Base-by-base conservation (phyloP, 2,113 vertebrate species). In the Albula goreensis region DNA sequence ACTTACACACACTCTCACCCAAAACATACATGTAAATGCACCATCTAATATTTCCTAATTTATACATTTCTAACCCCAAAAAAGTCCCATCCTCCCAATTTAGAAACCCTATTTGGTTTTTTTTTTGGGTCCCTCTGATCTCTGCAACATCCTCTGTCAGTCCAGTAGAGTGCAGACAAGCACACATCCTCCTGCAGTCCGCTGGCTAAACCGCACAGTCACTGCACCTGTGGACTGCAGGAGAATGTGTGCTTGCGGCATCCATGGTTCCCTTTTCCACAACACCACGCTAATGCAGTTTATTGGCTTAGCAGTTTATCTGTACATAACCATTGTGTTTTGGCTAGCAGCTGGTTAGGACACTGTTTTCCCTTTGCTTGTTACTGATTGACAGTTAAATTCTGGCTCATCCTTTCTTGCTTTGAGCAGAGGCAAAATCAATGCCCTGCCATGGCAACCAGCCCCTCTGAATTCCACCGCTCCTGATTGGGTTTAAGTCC, bases 401-500 rank as follows among this genome's bases (percentile, higher is more conserved):
- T 74, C 6, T 31, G 70, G 22, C 70, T 74, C n/a, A 74, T 74
- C 9, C n/a, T 25, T 74, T 74, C n/a, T 41, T 74, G 70, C 60
- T 66, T 19, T 66, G 15, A 66, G 60, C 17, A 22, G 70, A 74
- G 70, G 22, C n/a, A 74, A 74, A 74, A 74, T 74, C 70, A 74
- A 74, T 74, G 70, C n/a, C n/a, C 70, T 74, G 22, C n/a, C n/a
- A 74, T 74, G 70, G 70, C n/a, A 74, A 74, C 70, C n/a, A n/a
- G 22, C 70, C n/a, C n/a, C 70, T 31, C 70, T 74, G n/a, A 74
- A 74, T 74, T 74, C 70, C 70, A 31, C 9, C 1, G n/a, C 70
- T 74, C 2, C 5, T 9, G 70, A 25, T n/a, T 74, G 70, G 70
- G 7, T 25, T 74, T 31, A 74, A 74, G 31, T 74, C 70, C n/a